Conservation (phyloP, 2,888 invertebrate genomes). For the Heteromyza rotundicornis region DNA sequence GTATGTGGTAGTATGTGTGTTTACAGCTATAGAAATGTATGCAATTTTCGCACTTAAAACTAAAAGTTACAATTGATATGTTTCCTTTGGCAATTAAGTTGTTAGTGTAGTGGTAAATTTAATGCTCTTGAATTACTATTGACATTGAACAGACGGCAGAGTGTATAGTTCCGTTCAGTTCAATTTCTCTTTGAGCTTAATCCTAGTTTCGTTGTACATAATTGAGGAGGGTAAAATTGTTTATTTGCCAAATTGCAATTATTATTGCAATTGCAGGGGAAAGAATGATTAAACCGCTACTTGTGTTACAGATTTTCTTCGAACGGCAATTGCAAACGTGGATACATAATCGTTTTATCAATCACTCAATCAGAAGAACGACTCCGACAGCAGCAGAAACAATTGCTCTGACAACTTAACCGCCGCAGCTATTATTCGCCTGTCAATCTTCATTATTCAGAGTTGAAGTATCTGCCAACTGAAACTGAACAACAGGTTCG, state of each 20-base stretch:
- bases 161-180: too few species aligned
- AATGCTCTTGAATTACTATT: too few species aligned
- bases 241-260: neutral
- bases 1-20: too few species aligned
- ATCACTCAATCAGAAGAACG: conserved; percentile 19
- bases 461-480: neutral
- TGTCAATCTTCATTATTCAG: conserved; percentile 33
- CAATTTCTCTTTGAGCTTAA: too few species aligned
- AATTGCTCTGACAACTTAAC: conserved; percentile 11
- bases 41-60: too few species aligned
- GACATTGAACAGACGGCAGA: too few species aligned
- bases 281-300: conserved; percentile 11
- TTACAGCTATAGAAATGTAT: too few species aligned
- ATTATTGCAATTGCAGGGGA: neutral
- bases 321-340: neutral
- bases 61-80: neutral
- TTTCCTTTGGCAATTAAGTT: neutral
- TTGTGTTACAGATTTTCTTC: conserved; percentile 11
- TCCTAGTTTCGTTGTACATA: too few species aligned
- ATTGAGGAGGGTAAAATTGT: neutral
- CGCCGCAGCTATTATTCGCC: conserved; percentile 25
- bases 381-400: conserved; percentile 11
- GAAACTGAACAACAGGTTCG: neutral
- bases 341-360: conserved; percentile 19
- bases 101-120: too few species aligned